These are phyloP conservation scores for Eupeodes latifasciatus DNA, from an alignment of 2,888 invertebrate species.

Conservation along the genomic window DNA sequence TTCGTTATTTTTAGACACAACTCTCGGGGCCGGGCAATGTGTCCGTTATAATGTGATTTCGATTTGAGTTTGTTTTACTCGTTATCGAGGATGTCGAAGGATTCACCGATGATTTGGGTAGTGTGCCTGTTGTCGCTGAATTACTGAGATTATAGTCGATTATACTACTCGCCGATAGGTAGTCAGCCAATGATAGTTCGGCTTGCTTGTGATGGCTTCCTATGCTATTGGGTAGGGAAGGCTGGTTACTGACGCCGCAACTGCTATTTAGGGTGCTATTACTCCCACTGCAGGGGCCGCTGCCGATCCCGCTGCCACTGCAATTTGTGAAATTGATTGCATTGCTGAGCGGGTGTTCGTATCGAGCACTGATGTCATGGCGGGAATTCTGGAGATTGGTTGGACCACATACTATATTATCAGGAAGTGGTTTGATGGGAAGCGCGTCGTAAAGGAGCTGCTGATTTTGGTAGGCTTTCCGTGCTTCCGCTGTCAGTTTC, in stretches of 20 bases:
- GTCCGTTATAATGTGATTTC: slow-evolving; percentile 92
- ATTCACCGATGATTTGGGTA: slow-evolving; percentile 71
- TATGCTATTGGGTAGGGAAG: slow-evolving; percentile 71
- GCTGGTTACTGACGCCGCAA: slow-evolving; percentile 68
- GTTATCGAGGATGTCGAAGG: slow-evolving; percentile 79
- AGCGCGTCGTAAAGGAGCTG: slow-evolving; percentile 83
- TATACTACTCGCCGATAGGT: slow-evolving; percentile 82
- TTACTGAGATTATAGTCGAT: slow-evolving; percentile 83
- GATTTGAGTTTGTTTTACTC: slow-evolving; percentile 85
- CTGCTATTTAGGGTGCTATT: slow-evolving; percentile 79
- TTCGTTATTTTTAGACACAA: slow-evolving; percentile 88
- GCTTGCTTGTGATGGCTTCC: slow-evolving; percentile 74
- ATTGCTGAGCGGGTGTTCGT: slow-evolving; percentile 80
- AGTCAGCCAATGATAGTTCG: slow-evolving; percentile 82
- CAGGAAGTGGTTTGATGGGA: slow-evolving; percentile 78
- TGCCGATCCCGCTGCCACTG: slow-evolving; percentile 74
- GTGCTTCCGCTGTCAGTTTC: slow-evolving; percentile 81
- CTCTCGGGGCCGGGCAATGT: slow-evolving; percentile 94
- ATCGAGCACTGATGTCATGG: slow-evolving; percentile 79
- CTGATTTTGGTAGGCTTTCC: slow-evolving; percentile 81
- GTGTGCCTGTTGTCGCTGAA: slow-evolving; percentile 78
- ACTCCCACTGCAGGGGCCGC: slow-evolving; percentile 76
- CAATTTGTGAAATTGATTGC: slow-evolving; percentile 79
- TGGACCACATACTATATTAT: slow-evolving; percentile 69
- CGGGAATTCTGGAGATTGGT: slow-evolving; percentile 73